Evolutionary conservation across 1,140 invertebrate species (phyloP).

Genomic region (Penaeus chinensis): DNA sequence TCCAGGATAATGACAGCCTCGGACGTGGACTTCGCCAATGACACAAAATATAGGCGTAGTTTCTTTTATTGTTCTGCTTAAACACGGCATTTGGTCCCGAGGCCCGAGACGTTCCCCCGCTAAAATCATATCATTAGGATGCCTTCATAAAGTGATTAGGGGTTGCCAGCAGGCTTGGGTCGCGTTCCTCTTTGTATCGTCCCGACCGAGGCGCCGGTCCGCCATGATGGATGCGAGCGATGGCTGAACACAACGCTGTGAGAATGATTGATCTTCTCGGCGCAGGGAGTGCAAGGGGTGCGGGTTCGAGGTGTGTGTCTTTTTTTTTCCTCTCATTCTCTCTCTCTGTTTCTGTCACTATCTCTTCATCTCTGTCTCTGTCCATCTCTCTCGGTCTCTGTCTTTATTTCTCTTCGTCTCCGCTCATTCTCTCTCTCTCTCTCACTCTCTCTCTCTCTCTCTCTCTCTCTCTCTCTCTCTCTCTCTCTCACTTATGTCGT

Average conservation of each 20-base stretch:
- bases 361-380: too few relatives aligned
- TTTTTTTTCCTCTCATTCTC: too few relatives aligned
- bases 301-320: too few relatives aligned
- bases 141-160: conserved; percentile 53
- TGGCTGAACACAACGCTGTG: not conserved
- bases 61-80: conserved; percentile 57
- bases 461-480: too few relatives aligned
- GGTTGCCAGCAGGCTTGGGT: conserved; percentile 15
- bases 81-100: conserved; percentile 24
- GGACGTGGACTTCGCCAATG: conserved; percentile 32
- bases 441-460: too few relatives aligned
- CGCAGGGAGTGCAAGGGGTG: not conserved
- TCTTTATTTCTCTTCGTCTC: too few relatives aligned
- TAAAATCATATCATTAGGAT: conserved; percentile 59
- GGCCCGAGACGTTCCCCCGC: conserved; percentile 1
- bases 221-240: not conserved
- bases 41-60: conserved; percentile 52
- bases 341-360: too few relatives aligned
- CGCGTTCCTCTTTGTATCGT: conserved; percentile 20
- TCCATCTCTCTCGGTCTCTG: too few relatives aligned
- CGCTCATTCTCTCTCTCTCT: too few relatives aligned
- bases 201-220: not conserved
- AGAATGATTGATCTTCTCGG: conserved; percentile 7
- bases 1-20: conserved; percentile 43
- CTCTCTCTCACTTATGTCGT: too few relatives aligned